Evolutionary conservation across 2,888 invertebrate genomes (phyloP).

Genomic region (Tuberolachnus salignus): DNA sequence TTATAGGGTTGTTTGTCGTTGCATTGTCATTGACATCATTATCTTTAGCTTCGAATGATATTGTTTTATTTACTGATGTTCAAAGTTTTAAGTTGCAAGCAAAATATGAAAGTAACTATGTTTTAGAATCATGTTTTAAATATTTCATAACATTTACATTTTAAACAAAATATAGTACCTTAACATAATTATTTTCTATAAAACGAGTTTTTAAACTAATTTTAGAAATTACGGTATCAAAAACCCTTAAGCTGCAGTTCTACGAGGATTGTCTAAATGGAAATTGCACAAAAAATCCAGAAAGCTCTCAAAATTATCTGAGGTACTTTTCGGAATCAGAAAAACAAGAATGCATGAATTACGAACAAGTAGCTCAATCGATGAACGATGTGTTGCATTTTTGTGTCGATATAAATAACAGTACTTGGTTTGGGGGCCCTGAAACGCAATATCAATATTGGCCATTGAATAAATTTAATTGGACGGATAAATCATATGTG

Average conservation of each 20-base stretch:
- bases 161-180: neutral
- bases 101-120: constrained; percentile 25
- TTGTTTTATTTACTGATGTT: constrained; percentile 12
- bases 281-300: neutral
- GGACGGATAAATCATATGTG: constrained; percentile 68
- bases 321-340: neutral
- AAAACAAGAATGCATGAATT: constrained; percentile 15
- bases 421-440: constrained; percentile 74
- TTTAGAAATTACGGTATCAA: neutral
- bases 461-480: constrained; percentile 69
- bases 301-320: neutral
- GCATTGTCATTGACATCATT: neutral
- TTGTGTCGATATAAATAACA: constrained; percentile 59
- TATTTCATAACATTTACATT: neutral
- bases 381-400: constrained; percentile 57
- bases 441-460: constrained; percentile 70
- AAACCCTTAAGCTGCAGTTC: neutral
- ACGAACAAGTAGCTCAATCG: neutral
- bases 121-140: neutral
- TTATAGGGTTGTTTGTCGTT: neutral
- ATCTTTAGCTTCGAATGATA: neutral
- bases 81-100: neutral
- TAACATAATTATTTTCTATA: neutral
- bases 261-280: constrained; percentile 10
- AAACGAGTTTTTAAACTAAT: neutral